A percentile compares a stretch with the other conserved stretches of the same genome.
Conservation (phyloP, 2,888 invertebrate genomes). For the Coenonympha arcania region DNA sequence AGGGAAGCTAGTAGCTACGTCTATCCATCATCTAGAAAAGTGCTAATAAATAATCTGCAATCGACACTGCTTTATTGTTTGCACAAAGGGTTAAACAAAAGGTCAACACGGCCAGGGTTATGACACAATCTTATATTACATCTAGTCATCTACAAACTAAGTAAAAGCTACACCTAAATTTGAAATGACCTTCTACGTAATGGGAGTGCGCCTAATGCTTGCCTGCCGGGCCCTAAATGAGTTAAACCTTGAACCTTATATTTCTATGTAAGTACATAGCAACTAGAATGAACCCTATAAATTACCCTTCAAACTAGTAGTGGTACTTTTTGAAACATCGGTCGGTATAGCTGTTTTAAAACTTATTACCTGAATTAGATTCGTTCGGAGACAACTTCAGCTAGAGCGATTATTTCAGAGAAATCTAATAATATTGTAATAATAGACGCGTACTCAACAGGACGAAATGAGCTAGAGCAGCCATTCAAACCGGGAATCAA, state of each 20-base stretch:
- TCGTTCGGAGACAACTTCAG: too few species aligned
- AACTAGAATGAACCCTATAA: too few species aligned
- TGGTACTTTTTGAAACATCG: too few species aligned
- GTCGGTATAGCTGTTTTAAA: too few species aligned
- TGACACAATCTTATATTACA: neutral
- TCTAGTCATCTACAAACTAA: neutral
- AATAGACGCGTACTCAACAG: neutral
- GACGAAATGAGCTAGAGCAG: neutral
- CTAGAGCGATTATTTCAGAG: too few species aligned
- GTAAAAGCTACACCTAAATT: neutral
- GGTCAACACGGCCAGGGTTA: neutral
- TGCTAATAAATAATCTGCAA: too few species aligned
- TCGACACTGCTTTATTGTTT: too few species aligned
- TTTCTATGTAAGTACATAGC: neutral
- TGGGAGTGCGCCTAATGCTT: conserved; percentile 15
- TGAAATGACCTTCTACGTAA: conserved; percentile 10
- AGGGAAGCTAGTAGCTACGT: too few species aligned
- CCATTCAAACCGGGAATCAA: neutral
- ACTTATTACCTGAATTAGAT: too few species aligned
- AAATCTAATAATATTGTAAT: neutral
- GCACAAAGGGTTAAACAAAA: neutral
- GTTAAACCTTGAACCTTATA: conserved; percentile 16
- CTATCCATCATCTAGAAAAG: too few species aligned
- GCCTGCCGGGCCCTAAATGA: conserved; percentile 9
- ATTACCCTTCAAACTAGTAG: too few species aligned